A percentile compares a stretch with the other conserved stretches of the same genome.
Conservation (phyloP, 1,140 invertebrate genomes). For the Pogonomyrmex barbatus region DNA sequence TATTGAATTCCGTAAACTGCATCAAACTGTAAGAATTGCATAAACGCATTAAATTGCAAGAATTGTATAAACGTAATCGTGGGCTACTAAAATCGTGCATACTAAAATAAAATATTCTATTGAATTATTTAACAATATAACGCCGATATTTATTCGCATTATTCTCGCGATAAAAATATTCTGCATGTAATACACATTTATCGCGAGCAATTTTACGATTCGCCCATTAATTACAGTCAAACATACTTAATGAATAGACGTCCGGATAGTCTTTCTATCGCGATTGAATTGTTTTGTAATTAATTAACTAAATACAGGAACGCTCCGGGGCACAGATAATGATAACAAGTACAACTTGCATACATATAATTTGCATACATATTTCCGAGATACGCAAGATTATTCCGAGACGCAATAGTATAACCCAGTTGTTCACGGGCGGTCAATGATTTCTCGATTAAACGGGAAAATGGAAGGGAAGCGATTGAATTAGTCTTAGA, state of each 20-base stretch:
- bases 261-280: neutral
- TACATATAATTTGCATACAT: conserved; percentile 43
- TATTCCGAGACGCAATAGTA: conserved; percentile 1
- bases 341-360: neutral
- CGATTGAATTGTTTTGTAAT: neutral
- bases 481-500: conserved; percentile 66
- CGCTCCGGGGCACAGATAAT: neutral
- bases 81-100: neutral
- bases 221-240: neutral
- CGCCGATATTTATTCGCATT: neutral
- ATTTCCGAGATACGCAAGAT: conserved; percentile 45
- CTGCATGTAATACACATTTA: neutral
- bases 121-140: neutral
- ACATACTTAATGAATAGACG: neutral
- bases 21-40: neutral
- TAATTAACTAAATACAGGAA: conserved; percentile 21
- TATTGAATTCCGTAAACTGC: neutral
- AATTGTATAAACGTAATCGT: too few species aligned
- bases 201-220: neutral
- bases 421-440: conserved; percentile 33
- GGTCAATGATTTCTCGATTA: conserved; percentile 34
- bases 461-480: conserved; percentile 51
- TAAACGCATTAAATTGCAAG: too few species aligned
- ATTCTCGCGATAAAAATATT: neutral
- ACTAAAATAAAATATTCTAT: neutral